Conservation (phyloP, 1,140 invertebrate genomes). For the Leptopilina boulardi region DNA sequence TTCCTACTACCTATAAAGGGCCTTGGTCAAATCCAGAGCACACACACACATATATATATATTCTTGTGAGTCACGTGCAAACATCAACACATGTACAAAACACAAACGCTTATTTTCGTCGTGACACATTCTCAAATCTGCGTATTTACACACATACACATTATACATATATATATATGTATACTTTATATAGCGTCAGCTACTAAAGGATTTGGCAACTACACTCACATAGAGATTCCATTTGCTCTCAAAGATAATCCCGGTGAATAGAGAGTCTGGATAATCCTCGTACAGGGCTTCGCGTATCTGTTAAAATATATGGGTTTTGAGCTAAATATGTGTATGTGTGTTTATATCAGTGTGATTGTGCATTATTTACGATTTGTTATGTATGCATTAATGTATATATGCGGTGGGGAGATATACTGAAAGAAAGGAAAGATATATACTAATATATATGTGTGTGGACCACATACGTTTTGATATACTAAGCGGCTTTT, state of each 20-base stretch:
- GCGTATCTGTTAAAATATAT: constrained; percentile 59
- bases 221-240: constrained; percentile 43
- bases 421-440: constrained; percentile 42
- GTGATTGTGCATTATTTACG: constrained; percentile 38
- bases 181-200: constrained; percentile 46
- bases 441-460: too few species aligned
- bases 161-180: background rate
- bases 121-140: background rate
- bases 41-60: constrained; percentile 40
- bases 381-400: constrained; percentile 44
- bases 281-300: constrained; percentile 70
- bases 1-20: constrained; percentile 25
- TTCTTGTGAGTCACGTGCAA: constrained; percentile 39
- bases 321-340: constrained; percentile 36
- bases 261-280: constrained; percentile 72
- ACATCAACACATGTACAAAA: constrained; percentile 25
- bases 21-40: constrained; percentile 49
- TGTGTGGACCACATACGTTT: constrained; percentile 62
- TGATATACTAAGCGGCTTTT: constrained; percentile 76
- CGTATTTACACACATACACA: constrained; percentile 29
- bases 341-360: constrained; percentile 18
- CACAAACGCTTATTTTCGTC: background rate
- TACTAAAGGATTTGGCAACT: constrained; percentile 68
- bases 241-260: constrained; percentile 70
- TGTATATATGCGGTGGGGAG: constrained; percentile 49